These are phyloP conservation scores for Saimiri boliviensis DNA, from an alignment of 2,113 vertebrate species.

Conservation along the genomic window DNA sequence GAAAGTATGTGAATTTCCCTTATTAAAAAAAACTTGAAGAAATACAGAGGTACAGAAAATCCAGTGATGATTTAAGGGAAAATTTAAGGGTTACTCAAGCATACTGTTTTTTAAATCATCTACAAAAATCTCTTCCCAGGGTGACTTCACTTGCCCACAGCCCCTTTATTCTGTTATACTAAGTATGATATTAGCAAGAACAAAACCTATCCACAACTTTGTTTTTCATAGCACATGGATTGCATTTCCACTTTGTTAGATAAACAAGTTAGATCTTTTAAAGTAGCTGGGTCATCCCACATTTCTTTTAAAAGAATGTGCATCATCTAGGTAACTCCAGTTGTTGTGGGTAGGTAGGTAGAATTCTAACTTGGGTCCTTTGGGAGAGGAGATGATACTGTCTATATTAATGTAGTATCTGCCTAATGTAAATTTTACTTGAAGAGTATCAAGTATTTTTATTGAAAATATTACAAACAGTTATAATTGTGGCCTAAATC, in stretches of 20 bases:
- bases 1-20: neutral
- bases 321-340: neutral
- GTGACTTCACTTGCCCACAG: neutral
- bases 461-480: neutral
- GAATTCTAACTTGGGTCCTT: constrained; percentile 4
- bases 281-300: neutral
- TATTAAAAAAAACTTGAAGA: neutral
- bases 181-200: neutral
- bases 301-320: neutral
- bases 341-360: neutral
- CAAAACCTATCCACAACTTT: neutral
- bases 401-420: neutral
- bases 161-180: neutral
- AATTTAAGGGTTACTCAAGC: neutral
- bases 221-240: neutral
- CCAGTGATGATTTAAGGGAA: neutral
- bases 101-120: neutral
- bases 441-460: neutral
- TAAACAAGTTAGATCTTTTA: neutral
- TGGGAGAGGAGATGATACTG: neutral
- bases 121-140: neutral
- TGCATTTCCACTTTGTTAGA: neutral
- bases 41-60: neutral
- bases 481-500: neutral
- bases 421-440: neutral